Evolutionary conservation across 2,113 vertebrate species (phyloP), one percentile per base, ranked within the genome.

Genomic region (Phalacrocorax brasilianus): DNA sequence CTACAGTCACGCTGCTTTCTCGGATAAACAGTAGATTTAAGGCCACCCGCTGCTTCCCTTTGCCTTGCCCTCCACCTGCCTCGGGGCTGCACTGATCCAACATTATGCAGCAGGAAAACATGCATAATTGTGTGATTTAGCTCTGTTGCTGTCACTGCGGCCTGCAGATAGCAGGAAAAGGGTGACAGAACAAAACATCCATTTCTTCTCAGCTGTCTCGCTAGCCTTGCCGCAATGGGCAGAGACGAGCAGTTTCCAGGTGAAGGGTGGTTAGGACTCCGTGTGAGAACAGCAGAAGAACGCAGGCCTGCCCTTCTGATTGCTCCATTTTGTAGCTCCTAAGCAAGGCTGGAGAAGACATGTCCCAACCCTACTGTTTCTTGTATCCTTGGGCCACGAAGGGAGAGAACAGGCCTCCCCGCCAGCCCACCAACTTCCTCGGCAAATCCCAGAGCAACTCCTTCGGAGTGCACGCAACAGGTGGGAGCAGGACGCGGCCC

Each of bases 401-500:
- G 32, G 33, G 72, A 76, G 30, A 49, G 26, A 33, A 33, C 0
- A 2, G 24, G 49, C 17, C 18, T 61, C 52, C 14, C 26, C 2
- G 1, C 22, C 35, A 61, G 28, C 27, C 21, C 8, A 4, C 12
- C 0, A 2, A 26, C 30, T 27, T 62, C 35, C 59, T 71, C 5
- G 0, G 38, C 5, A 11, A 8, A n/a, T 23, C 32, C 38, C 62
- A 42, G 32, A 72, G 40, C 5, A 2, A 17, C 20, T 30, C 4
- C 11, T 47, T 49, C 58, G n/a, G 6, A 4, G 10, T 4, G 40
- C 14, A 22, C 3, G 2, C 7, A 15, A 9, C 1, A 27, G 44
- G 52, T 3, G 4, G 52, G 38, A 79, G 14, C 33, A 3, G 24
- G 67, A 44, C 10, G 7, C 0, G 0, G 27, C 32, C 47, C 32